Evolutionary conservation across 2,113 vertebrate genomes (phyloP).

Genomic region (Pseudopodoces humilis): DNA sequence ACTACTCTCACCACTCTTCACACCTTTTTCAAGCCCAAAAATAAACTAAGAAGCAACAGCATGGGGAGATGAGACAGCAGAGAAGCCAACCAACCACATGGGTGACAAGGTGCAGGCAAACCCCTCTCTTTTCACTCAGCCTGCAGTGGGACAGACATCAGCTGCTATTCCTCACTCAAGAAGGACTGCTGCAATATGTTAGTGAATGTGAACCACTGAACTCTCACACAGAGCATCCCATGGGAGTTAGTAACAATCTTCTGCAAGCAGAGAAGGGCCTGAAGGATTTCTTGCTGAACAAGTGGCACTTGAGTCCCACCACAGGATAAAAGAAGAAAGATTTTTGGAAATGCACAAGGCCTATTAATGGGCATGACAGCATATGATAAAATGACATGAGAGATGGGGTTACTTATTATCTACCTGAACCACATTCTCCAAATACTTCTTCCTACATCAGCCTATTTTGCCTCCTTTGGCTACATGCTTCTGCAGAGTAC

Average conservation of each 20-base stretch:
- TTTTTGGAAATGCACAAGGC: not conserved
- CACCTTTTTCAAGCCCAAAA: not conserved
- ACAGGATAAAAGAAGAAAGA: not conserved
- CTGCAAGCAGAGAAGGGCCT: not conserved
- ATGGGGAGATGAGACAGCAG: not conserved
- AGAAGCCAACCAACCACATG: not conserved
- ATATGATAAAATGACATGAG: not conserved
- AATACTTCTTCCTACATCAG: not conserved
- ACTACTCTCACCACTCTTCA: not conserved
- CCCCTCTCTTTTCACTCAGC: not conserved
- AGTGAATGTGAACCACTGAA: not conserved
- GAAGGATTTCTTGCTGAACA: not conserved
- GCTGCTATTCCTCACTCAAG: not conserved
- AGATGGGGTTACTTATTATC: not conserved
- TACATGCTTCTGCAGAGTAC: not conserved
- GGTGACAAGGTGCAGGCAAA: not conserved
- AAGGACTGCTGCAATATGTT: not conserved
- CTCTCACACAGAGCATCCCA: fast-evolving
- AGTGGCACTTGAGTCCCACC: not conserved
- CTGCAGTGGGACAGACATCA: not conserved
- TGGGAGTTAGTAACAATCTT: not conserved
- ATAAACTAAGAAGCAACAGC: not conserved
- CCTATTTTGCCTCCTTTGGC: not conserved
- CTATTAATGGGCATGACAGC: not conserved
- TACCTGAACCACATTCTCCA: not conserved